Evolutionary conservation across 1,140 invertebrate species (phyloP), one percentile per base, ranked within the genome.

Genomic region (Lepidostoma basale): DNA sequence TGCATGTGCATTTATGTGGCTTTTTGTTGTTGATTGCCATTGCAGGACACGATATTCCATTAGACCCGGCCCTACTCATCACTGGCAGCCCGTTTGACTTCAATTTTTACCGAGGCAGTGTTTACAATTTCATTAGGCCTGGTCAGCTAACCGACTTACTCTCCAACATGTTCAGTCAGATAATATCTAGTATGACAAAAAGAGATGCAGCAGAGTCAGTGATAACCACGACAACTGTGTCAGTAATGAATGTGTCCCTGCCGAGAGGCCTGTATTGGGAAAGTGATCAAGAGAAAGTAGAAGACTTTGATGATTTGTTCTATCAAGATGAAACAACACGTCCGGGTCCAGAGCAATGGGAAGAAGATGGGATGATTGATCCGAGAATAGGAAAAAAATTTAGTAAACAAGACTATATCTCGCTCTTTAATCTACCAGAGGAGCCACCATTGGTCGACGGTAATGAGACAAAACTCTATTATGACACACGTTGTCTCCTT

Each of bases 41-140:
- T 82, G 77, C 80, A 83, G 81, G 81, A 77, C 76, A 78, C 77
- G 78, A 75, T 75, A 79, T 78, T 76, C 60, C 80, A 82, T 81
- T 81, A 76, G 81, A 80, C 69, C 80, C 81, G 67, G 81, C 78
- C 25, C 74, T 79, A n/a, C 72, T 73, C 42, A 73, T 73, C 56
- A 63, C 72, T 9, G 60, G 68, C 52, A 68, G 65, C 69, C 72
- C 72, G 9, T 73, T 73, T 65, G 72, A 73, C 65, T 73, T 70
- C 63, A 73, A 73, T 28, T 36, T 73, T 16, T 64, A 70, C 59
- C 62, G 47, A 62, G 63, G 39, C 56, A 62, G 68, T 64, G 36
- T 73, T 45, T 70, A 73, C 36, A 62, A 73, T 68, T 60, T 73
- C 26, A 60, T 70, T 56, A 73, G 62, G 45, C 72, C 72, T 42